Evolutionary conservation across 2,888 invertebrate species (phyloP), one percentile per base, ranked within the genome.

Genomic region (Diadromus collaris): DNA sequence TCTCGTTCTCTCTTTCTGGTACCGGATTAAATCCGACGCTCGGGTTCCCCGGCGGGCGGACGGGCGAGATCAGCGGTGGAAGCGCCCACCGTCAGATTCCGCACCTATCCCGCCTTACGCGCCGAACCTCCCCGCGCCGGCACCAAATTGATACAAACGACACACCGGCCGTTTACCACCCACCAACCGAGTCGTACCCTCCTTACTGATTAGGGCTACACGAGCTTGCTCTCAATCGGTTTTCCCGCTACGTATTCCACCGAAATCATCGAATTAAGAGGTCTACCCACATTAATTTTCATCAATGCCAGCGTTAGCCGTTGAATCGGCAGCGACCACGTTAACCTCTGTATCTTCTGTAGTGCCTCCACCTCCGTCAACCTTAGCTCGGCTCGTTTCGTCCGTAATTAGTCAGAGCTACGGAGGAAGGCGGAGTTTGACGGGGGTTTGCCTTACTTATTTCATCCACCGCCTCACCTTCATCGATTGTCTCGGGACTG

Each of bases 101-200:
- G 10, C 38, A 68, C 48, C 63, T 54, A 13, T 41, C 21, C 44
- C 58, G 41, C 13, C 19, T 44, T 13, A 1, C 24, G 10, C 21
- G 19, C 51, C 10, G 4, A 21, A 51, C 58, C 44, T 41, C 60
- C 21, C 64, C 69, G 56, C 76, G 44, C 63, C 58, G 65, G 64
- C 61, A 60, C 83, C 86, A 87, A 87, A 87, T 87, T 87, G 87
- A 87, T 87, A 87, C 85, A 87, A 87, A 87, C 86, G 87, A 87
- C 87, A 87, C 82, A 81, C 84, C 83, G 81, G 79, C 82, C 78
- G 73, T 56, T 78, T 68, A 60, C 65, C 84, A 79, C 77, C 75
- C 79, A 46, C 68, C 60, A 56, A 46, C 46, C 32, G 24, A 32
- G 24, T 54, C 65, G 41, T 73, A 63, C 32, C 32, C 70, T 60